phyloP scores from a whole-genome alignment of 2,113 vertebrate genomes.

The Sinocyclocheilus anshuiensis region DNA sequence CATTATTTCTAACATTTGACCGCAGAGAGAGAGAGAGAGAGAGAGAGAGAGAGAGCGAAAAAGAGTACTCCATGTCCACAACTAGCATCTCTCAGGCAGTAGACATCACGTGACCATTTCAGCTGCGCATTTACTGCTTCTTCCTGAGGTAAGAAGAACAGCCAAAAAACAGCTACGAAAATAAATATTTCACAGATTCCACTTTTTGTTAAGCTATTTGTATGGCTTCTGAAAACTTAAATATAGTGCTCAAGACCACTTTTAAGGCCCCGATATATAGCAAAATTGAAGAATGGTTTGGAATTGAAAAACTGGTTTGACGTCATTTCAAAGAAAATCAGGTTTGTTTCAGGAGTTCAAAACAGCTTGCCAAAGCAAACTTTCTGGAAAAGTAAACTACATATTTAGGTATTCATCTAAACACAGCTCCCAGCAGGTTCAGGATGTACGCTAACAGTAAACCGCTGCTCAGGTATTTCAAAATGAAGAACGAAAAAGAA shows the following conservation, averaged over 20 bases:
- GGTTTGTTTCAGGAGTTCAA: too few species aligned
- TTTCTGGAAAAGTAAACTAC: too few species aligned
- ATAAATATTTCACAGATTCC: neutral
- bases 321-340: too few species aligned
- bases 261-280: neutral
- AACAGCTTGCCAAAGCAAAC: too few species aligned
- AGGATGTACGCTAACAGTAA: too few species aligned
- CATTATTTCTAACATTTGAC: conserved; percentile 8
- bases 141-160: neutral
- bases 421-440: too few species aligned
- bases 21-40: conserved; percentile 5
- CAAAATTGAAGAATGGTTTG: too few species aligned
- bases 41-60: too few species aligned
- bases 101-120: neutral
- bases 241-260: neutral
- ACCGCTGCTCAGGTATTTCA: too few species aligned
- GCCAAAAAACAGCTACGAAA: neutral
- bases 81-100: neutral
- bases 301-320: too few species aligned
- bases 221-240: neutral
- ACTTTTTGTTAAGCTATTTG: neutral
- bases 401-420: too few species aligned
- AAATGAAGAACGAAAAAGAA: too few species aligned
- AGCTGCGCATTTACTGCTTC: neutral
- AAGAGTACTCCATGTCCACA: neutral